Percentiles rank a stretch among this genome's conserved stretches.
phyloP scores from a whole-genome alignment of 2,888 invertebrate genomes.

The Pandemis heparana region DNA sequence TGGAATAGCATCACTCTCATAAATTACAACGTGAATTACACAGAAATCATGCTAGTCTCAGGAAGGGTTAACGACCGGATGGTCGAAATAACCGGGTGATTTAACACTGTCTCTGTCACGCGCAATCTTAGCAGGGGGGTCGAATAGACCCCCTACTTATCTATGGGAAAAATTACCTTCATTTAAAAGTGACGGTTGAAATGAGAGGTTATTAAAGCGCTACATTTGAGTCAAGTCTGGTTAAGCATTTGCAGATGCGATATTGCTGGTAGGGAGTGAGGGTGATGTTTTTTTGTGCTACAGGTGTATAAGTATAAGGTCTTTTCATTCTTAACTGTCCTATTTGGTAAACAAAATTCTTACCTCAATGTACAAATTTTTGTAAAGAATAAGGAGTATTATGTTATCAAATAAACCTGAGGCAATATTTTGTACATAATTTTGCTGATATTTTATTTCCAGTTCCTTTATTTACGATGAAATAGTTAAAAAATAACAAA shows the following conservation, averaged over 20 bases:
- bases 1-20: no score
- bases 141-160: slow-evolving; percentile 36
- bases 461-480: no score
- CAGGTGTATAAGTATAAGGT: no score
- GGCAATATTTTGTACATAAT: no score
- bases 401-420: no score
- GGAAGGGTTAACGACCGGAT: slow-evolving; percentile 53
- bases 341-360: no score
- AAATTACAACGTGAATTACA: no score
- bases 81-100: slow-evolving; percentile 59
- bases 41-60: slow-evolving; percentile 42
- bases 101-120: slow-evolving; percentile 64
- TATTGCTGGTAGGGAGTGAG: background rate
- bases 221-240: slow-evolving; percentile 8
- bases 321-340: no score
- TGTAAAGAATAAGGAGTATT: no score
- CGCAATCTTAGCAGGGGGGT: slow-evolving; percentile 48
- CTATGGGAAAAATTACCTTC: slow-evolving; percentile 37
- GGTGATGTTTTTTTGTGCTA: background rate
- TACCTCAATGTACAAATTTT: no score
- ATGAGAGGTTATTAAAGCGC: slow-evolving; percentile 33
- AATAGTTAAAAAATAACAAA: no score
- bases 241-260: background rate
- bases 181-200: slow-evolving; percentile 37
- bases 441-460: no score